Base-by-base conservation (phyloP, 2,113 vertebrate species). In the Haliaeetus leucogaster region DNA sequence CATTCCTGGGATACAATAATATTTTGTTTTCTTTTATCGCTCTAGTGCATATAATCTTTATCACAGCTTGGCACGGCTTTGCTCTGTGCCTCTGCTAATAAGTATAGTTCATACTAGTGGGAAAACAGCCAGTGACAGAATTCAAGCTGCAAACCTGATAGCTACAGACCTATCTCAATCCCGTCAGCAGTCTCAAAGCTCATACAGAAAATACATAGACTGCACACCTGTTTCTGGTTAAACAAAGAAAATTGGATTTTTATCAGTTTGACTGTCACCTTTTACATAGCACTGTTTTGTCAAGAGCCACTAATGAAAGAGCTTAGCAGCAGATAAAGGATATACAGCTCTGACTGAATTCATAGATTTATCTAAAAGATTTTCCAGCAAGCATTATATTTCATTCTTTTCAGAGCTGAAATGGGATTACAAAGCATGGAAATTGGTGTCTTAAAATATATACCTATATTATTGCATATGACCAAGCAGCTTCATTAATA, bases 291-390 rank as follows among this genome's bases (percentile, higher is more conserved):
- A 79, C 76, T 72, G 56, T 63, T 97, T 93, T 82, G 84, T 94
- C 76, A 93, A 95, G 91, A 94, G 63, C 66, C 76, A 53, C 81
- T 93, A 94, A 86, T 53, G 89, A 94, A 96, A 94, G 40, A 76
- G 58, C 73, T 96, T 78, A 86, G 45, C 27, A 82, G 63, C 22
- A 90, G 89, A 81, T 88, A 80, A 93, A 93, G 71, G 55, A 83
- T 15, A 53, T 34, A 42, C 17, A 81, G 38, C 23, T 87, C 68
- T 52, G 23, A 58, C 27, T 61, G 78, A 76, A 91, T 71, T 82
- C 27, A 79, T 16, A 82, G 65, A 90, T 86, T 93, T 86, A 85
- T 70, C 91, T 74, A 81, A 83, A 94, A 89, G 7, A 82, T 66
- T 95, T 95, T 38, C 56, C 40, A 68, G 67, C 19, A 63, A 95